Evolutionary conservation across 2,888 invertebrate species (phyloP).

Genomic region (Cepaea hortensis): DNA sequence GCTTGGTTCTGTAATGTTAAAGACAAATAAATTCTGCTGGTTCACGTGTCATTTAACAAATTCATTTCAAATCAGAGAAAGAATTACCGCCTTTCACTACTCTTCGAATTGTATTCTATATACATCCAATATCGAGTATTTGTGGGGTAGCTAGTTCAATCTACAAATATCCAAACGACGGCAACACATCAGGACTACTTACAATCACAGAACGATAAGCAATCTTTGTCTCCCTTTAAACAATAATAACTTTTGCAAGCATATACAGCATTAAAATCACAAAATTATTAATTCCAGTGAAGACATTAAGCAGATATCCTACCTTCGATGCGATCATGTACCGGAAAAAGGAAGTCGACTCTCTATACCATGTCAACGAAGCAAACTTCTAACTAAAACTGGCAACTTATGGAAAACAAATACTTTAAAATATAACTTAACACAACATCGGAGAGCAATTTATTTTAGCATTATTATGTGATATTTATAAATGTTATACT

Average conservation of each 20-base stretch:
- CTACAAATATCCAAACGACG: no score
- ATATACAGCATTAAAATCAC: not conserved
- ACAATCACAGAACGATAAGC: not conserved
- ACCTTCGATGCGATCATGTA: constrained; percentile 35
- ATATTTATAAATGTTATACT: no score
- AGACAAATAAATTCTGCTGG: no score
- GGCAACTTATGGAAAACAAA: not conserved
- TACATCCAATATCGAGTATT: no score
- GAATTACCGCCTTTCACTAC: no score
- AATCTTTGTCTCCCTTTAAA: not conserved
- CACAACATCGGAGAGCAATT: no score
- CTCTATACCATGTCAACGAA: not conserved
- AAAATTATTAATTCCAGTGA: not conserved
- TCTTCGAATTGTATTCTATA: no score
- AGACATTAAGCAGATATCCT: not conserved
- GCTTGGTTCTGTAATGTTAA: no score
- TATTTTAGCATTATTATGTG: no score
- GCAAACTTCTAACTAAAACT: not conserved
- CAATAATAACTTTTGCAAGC: not conserved
- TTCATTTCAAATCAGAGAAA: no score
- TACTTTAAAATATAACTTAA: not conserved
- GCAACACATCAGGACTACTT: not conserved
- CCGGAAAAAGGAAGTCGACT: constrained; percentile 45
- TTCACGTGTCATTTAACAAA: no score
- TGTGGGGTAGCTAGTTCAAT: no score